phyloP scores from a whole-genome alignment of 2,888 invertebrate species.

The Oscheius sp. region DNA sequence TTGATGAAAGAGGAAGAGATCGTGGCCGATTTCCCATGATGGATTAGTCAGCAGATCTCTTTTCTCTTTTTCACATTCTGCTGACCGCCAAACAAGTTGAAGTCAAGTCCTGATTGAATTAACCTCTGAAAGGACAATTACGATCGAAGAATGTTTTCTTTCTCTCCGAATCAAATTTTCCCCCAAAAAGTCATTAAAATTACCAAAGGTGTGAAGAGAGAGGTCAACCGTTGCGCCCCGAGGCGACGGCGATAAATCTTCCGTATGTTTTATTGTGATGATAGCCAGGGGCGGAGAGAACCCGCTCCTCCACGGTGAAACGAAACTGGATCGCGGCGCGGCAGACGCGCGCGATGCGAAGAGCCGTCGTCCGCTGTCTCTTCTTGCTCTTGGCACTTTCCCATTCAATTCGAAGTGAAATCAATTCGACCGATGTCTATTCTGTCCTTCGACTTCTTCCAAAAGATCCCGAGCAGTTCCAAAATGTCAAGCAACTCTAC shows the following conservation, averaged over 20 bases:
- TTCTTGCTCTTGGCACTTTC: conserved; percentile 3
- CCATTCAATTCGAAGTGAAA: too few species aligned
- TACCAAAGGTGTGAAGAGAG: conserved; percentile 18
- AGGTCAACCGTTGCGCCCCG: conserved; percentile 5
- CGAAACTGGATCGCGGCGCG: conserved; percentile 30
- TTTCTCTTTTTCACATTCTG: too few species aligned
- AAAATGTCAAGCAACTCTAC: conserved; percentile 40
- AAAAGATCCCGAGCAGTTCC: conserved; percentile 36
- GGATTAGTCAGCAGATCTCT: too few species aligned
- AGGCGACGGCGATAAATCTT: conserved; percentile 14
- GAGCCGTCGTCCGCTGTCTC: not conserved
- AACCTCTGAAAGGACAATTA: too few species aligned
- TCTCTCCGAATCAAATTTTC: too few species aligned
- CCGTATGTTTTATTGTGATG: conserved; percentile 29
- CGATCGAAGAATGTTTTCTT: too few species aligned
- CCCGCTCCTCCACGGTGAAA: conserved; percentile 21
- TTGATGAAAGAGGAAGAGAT: too few species aligned
- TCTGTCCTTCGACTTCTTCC: conserved; percentile 46
- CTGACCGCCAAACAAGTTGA: too few species aligned
- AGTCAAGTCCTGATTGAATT: too few species aligned
- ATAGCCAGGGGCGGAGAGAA: conserved; percentile 22
- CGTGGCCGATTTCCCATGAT: too few species aligned
- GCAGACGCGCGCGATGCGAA: conserved; percentile 27
- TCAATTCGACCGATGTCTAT: too few species aligned
- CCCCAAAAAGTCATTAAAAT: not conserved